Base-by-base conservation (phyloP, 1,140 invertebrate genomes). In the Drosophila parabipectinata region DNA sequence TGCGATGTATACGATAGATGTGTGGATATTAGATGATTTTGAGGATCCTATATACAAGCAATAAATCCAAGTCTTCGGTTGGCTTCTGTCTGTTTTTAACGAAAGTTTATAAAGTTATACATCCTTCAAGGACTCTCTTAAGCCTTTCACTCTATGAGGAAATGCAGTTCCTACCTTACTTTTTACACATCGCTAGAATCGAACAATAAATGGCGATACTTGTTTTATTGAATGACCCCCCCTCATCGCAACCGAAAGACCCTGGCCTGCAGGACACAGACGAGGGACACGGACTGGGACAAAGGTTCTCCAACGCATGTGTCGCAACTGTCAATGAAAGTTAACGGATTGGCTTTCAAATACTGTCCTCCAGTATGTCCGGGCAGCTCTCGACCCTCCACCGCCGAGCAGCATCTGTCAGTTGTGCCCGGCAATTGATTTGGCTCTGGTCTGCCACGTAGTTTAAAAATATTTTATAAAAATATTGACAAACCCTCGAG, bases 401-500 rank as follows among this genome's bases (percentile, higher is more conserved):
- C 44, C 24, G 55, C 57, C 61, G 14, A 18, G 41, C 34, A 72
- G 67, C 75, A 84, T 75, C 66, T 87, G 73, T 69, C 73, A 66
- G 59, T 56, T 72, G 47, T 73, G 72, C 45, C 60, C 63, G 81
- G 30, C 82, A 87, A 87, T 79, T 87, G 83, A 81, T 88, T 87
- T 79, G 76, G 66, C 78, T 82, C 66, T 87, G 75, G 69, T 54
- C 72, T 64, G 69, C 78, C 82, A 87, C 82, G 82, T 87, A 87
- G 68, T 76, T 88, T 82, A 72, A 82, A 87, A 87, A 87, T 87
- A 87, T 87, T 87, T 87, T 72, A 87, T 87, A 87, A 87, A 87
- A 87, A 87, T 87, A 88, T 87, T 87, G 82, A 82, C 83, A 87
- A 47, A 60, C 12, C 44, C 64, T 62, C 41, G 8, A 9, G 41